Conservation (phyloP, 2,113 vertebrate species). For the Macrotis lagotis region DNA sequence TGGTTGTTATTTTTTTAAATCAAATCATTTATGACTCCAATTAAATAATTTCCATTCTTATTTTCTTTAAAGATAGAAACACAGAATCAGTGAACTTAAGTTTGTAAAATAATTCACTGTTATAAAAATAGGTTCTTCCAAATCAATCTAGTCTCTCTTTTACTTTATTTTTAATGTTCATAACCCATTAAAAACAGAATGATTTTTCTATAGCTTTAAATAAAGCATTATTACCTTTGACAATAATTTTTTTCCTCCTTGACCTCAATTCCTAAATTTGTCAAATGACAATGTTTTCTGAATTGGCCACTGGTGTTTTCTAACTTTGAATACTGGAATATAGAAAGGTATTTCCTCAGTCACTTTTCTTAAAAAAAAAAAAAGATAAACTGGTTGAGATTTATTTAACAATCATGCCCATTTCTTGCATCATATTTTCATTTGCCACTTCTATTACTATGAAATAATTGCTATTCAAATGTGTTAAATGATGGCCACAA, state of each 20-base stretch:
- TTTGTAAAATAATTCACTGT: not conserved
- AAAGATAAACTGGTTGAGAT: slow-evolving; percentile 13
- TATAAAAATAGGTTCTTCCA: not conserved
- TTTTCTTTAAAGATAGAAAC: not conserved
- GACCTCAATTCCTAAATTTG: not conserved
- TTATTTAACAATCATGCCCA: not conserved
- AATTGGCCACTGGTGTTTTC: not conserved
- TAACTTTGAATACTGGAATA: not conserved
- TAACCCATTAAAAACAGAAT: not conserved
- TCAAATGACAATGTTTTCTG: not conserved
- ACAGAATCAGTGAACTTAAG: not conserved
- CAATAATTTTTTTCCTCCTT: not conserved
- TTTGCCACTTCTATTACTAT: slow-evolving; percentile 15
- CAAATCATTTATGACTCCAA: not conserved
- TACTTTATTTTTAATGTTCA: not conserved
- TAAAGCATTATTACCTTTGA: not conserved
- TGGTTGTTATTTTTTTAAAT: not conserved
- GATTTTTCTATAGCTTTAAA: not conserved
- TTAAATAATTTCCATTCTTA: not conserved
- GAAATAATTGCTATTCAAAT: slow-evolving; percentile 31
- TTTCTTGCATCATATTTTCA: slow-evolving; percentile 27
- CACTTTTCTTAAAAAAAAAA: slow-evolving; percentile 10
- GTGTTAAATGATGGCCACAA: slow-evolving; percentile 42
- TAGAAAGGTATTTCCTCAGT: not conserved
- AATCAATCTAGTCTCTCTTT: not conserved